Evolutionary conservation across 2,797 vertebrate genomes (phyloP), one percentile per base, ranked within the genome.

Genomic region (Halcyon chelicuti): DNA sequence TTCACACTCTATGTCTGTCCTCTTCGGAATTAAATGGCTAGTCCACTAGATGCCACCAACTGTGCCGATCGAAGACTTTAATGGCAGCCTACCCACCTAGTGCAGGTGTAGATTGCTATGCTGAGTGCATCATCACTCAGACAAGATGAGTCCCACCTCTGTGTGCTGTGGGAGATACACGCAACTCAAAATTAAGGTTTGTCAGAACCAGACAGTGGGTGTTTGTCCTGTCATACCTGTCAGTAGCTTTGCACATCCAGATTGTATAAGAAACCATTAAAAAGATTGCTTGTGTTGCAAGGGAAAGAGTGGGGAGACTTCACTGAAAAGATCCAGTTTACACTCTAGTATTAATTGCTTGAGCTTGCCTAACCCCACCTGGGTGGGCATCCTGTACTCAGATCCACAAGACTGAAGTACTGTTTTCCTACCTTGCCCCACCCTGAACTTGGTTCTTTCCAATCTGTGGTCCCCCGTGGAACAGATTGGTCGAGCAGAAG

Each of bases 241-340:
- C 46, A 62, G 66, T 12, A 75, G 33, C 42, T 90, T 88, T 76
- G 58, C n/a, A 52, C 49, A 33, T 74, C 71, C 60, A 14, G 86
- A 54, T 57, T 93, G 46, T 95, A 87, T 23, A 89, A 91, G 90
- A 96, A 89, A 93, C 47, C 39, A 93, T 96, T 93, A 55, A 78
- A 93, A 90, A 94, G 51, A 90, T 79, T 84, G 77, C 66, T 86
- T n/a, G 55, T 93, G 82, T 94, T 94, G 95, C 87, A 96, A 96
- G 78, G 75, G n/a, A 91, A 65, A 49, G 70, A 93, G 46, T 23
- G 65, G n/a, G 13, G 25, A 93, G 21, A 7, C 31, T 46, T 88
- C 33, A 57, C 44, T 49, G 76, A 79, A 95, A 95, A 94, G 55
- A 78, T 76, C 8, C 0, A 0, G 23, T 90, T 88, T 90, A 19